phyloP scores from a whole-genome alignment of 1,140 invertebrate genomes.

The Zaprionus davidi region DNA sequence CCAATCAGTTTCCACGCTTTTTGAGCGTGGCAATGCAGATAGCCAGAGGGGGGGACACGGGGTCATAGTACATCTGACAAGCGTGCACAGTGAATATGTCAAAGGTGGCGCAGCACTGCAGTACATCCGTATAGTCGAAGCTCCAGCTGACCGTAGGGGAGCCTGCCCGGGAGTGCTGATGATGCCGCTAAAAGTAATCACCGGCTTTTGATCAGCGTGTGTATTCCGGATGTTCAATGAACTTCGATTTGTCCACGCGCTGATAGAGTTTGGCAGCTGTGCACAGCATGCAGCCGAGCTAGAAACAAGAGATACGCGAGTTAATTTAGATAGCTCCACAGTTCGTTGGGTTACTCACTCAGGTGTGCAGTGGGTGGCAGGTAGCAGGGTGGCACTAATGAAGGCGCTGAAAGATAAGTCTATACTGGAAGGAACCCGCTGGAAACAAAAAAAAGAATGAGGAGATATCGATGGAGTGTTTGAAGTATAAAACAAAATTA shows the following conservation, averaged over 20 bases:
- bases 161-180: conserved; percentile 43
- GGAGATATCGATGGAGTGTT: no score
- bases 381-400: conserved; percentile 85
- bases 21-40: conserved; percentile 47
- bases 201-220: conserved; percentile 37
- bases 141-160: conserved; percentile 19
- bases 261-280: conserved; percentile 47
- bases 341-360: background rate
- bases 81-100: conserved; percentile 26
- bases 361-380: conserved; percentile 86
- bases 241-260: conserved; percentile 35
- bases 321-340: background rate
- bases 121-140: conserved; percentile 1
- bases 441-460: no score
- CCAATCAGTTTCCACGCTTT: conserved; percentile 59
- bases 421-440: conserved; percentile 63
- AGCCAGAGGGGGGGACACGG: conserved; percentile 11
- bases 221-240: conserved; percentile 50
- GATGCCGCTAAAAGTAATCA: conserved; percentile 9
- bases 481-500: background rate
- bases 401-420: conserved; percentile 80
- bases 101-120: conserved; percentile 40
- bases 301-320: conserved; percentile 6
- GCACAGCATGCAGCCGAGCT: conserved; percentile 41
- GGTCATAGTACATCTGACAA: conserved; percentile 21